Evolutionary conservation across 2,113 vertebrate species (phyloP).

Genomic region (Edolisoma coerulescens): DNA sequence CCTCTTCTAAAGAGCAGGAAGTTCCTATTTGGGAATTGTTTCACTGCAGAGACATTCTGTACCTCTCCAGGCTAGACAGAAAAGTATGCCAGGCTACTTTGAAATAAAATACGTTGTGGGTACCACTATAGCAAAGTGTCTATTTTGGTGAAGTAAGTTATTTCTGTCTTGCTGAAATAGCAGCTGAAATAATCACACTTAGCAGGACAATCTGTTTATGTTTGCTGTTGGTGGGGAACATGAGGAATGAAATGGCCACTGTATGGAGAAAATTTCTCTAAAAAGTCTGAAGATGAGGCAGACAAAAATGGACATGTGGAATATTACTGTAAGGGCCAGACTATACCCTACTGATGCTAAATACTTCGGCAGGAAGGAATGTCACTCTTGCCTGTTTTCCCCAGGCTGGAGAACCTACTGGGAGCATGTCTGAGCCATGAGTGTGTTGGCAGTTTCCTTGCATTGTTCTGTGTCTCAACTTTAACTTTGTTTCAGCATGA

Average conservation of each 20-base stretch:
- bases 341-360: not conserved
- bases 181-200: not conserved
- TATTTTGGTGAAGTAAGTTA: not conserved
- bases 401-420: not conserved
- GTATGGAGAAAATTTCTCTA: not conserved
- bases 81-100: not conserved
- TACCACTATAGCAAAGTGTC: not conserved
- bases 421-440: slow-evolving; percentile 25
- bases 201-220: too few relatives aligned
- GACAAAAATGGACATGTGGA: not conserved
- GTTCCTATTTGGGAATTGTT: not conserved
- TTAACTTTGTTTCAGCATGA: slow-evolving; percentile 39
- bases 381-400: not conserved
- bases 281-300: not conserved
- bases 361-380: slow-evolving; percentile 33
- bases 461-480: slow-evolving; percentile 55
- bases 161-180: not conserved
- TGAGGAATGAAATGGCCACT: not conserved
- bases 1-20: not conserved
- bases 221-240: not conserved
- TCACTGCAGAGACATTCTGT: not conserved
- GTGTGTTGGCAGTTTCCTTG: slow-evolving; percentile 56
- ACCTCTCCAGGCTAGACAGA: not conserved
- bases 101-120: not conserved
- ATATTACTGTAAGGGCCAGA: not conserved